Base-by-base conservation (phyloP, 2,797 vertebrate species). In the Coendou prehensilis region DNA sequence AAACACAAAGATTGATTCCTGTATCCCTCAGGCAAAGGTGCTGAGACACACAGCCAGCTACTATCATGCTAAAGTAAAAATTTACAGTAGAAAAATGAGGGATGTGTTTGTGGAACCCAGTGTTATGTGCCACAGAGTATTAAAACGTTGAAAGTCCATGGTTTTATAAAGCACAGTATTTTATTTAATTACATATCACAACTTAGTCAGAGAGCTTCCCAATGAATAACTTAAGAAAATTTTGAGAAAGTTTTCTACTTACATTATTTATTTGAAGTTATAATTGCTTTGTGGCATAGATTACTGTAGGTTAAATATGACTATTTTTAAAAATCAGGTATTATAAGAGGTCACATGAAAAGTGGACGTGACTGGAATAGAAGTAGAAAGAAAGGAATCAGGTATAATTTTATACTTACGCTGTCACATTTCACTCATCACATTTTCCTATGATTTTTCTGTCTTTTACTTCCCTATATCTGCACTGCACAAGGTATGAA, bases 181-280 rank as follows among this genome's bases (percentile, higher is more conserved):
- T 63, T 76, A 28, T 94, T 90, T 91, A 79, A 82, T 56, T 14
- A 61, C 82, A 11, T 0, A 78, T 57, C 26, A 14, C 30, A 20
- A 23, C 2, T 86, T 78, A 67, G 45, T 30, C n/a, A 81, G 17
- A 50, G 52, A 52, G 47, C 4, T 23, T 89, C 33, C 59, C 9
- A 84, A 71, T 23, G 9, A n/a, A 57, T 26, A 67, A 45, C 26
- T 52, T 67, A 52, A 10, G n/a, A 50, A 69, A 83, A 30, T 59
- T 76, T 69, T 87, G 22, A 87, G 81, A 26, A 23, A 10, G 3
- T 52, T 13, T 50, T 17, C 20, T 84, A n/a, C 73, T 9, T 71
- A 61, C 9, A 76, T 61, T 26, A 57, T 57, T 93, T 89, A 69
- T 75, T 67, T 89, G 41, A 97, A 90, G 26, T 28, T 61, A 23